Evolutionary conservation across 2,888 invertebrate genomes (phyloP).

Genomic region (Chymomyza fuscimana): DNA sequence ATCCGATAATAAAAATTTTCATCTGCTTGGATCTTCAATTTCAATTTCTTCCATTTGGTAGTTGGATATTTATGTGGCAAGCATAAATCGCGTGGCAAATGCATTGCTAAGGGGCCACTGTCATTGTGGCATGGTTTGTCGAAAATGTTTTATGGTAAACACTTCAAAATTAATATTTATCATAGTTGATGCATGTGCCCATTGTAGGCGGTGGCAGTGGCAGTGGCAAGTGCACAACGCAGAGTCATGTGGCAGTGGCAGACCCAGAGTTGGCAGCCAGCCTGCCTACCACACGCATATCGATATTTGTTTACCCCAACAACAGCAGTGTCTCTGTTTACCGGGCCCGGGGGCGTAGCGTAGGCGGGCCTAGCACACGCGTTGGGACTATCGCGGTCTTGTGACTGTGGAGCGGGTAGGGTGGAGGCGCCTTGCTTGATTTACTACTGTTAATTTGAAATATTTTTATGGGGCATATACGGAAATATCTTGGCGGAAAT

Average conservation of each 20-base stretch:
- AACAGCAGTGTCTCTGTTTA: conserved; percentile 35
- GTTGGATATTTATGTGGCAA: neutral
- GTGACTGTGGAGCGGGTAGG: neutral
- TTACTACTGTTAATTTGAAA: conserved; percentile 58
- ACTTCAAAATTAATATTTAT: conserved; percentile 47
- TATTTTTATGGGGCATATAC: conserved; percentile 58
- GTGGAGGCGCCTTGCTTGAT: conserved; percentile 2
- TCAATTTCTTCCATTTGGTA: neutral
- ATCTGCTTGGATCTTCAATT: no score
- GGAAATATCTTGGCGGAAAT: conserved; percentile 47
- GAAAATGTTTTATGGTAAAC: conserved; percentile 26
- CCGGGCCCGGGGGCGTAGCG: neutral
- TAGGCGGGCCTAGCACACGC: neutral
- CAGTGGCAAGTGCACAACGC: neutral
- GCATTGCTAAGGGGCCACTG: conserved; percentile 33
- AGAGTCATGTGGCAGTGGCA: neutral
- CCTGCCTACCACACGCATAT: conserved; percentile 52
- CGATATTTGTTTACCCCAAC: conserved; percentile 63
- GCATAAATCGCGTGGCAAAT: conserved; percentile 32
- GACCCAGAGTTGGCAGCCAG: conserved; percentile 35
- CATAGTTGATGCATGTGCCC: conserved; percentile 17
- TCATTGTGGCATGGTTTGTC: conserved; percentile 10
- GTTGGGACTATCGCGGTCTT: neutral
- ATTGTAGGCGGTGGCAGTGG: neutral
- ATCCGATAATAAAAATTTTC: no score